Percentiles rank a stretch among this genome's conserved stretches.
These are phyloP conservation scores for Hapalemur alaotrensis DNA, from an alignment of 2,797 vertebrate genomes.

Conservation along the genomic window DNA sequence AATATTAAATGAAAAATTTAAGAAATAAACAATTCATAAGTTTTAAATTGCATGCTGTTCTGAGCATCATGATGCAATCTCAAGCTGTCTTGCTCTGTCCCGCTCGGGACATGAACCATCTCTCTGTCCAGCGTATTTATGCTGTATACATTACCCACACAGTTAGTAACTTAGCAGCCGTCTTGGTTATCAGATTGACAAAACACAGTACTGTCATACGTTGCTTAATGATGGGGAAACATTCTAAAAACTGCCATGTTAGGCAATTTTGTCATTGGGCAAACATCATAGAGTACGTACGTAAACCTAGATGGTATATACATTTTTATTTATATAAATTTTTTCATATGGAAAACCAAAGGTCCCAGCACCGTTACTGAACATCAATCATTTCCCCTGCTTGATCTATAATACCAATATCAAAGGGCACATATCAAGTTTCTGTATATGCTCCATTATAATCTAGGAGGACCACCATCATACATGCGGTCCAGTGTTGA, in stretches of 20 bases:
- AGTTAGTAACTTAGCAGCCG: neutral
- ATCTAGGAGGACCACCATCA: neutral
- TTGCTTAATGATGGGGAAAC: neutral
- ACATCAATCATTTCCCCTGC: neutral
- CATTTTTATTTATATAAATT: neutral
- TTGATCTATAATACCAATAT: neutral
- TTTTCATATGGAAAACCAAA: neutral
- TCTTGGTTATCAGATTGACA: neutral
- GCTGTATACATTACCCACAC: neutral
- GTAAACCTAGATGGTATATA: neutral
- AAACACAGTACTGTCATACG: neutral
- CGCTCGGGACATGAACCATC: neutral
- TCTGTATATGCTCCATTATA: neutral
- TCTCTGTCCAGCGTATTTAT: neutral
- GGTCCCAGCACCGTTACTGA: neutral
- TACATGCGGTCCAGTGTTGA: neutral
- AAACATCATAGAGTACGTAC: neutral
- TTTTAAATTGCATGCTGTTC: neutral
- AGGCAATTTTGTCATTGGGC: neutral
- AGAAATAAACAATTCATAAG: neutral
- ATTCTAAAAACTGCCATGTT: neutral
- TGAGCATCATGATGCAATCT: neutral
- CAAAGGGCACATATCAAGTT: neutral
- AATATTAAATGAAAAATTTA: neutral
- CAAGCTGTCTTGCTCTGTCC: neutral